A percentile compares a stretch with the other conserved stretches of the same genome.
These are phyloP conservation scores for Rhopilema esculentum DNA, from an alignment of 30 jellyfish, hydroid and myxozoan genomes.

Conservation along the genomic window DNA sequence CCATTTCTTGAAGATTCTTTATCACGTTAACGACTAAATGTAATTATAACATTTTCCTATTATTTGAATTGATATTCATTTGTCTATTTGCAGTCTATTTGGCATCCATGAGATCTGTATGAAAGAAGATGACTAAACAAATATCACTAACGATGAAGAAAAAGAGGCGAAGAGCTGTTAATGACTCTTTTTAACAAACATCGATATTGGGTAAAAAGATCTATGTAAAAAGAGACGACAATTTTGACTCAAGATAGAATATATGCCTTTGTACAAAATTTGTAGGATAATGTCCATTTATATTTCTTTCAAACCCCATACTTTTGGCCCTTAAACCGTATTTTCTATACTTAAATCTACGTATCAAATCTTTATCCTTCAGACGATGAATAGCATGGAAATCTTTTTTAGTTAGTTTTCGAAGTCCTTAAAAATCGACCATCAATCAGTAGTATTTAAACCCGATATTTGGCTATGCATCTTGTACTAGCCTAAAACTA, in stretches of 20 bases:
- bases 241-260: conserved; percentile 25
- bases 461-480: background rate
- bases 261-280: conserved; percentile 46
- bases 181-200: conserved; percentile 5
- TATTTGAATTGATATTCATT: no score
- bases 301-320: background rate
- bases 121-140: conserved; percentile 88
- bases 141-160: background rate
- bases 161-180: conserved; percentile 17
- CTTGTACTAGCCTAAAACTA: background rate
- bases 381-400: no score
- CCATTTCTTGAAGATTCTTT: background rate
- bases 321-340: background rate
- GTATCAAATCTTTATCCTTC: no score
- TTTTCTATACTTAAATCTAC: background rate
- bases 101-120: conserved; percentile 96
- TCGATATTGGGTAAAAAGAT: conserved; percentile 5
- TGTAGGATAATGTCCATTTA: conserved; percentile 30
- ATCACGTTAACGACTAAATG: background rate
- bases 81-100: conserved; percentile 78
- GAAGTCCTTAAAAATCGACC: background rate
- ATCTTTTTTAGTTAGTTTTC: background rate
- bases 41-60: no score
- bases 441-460: background rate
- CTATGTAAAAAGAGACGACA: conserved; percentile 47